phyloP scores from a whole-genome alignment of 2,797 vertebrate genomes.

The Aphelocoma californica region DNA sequence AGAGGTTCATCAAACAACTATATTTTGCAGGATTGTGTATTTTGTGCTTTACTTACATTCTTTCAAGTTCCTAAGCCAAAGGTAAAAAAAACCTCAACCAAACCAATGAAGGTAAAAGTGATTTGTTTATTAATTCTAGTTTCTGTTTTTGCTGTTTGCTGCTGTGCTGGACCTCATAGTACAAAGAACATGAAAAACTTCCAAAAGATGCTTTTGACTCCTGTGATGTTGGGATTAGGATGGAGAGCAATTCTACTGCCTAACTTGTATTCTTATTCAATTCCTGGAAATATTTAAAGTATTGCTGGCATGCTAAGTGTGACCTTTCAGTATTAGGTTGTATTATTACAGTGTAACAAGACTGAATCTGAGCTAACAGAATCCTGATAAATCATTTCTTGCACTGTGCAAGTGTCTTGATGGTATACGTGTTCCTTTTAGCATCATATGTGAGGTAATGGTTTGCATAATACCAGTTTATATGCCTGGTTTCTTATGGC shows the following conservation, averaged over 20 bases:
- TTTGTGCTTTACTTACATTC: background rate
- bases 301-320: background rate
- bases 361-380: background rate
- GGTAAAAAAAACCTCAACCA: background rate
- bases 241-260: background rate
- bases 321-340: background rate
- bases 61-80: background rate
- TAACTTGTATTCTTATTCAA: background rate
- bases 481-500: background rate
- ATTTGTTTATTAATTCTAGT: background rate
- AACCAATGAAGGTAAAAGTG: background rate
- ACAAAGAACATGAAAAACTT: background rate
- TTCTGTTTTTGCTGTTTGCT: background rate
- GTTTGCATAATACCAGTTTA: background rate
- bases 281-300: background rate
- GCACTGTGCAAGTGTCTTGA: background rate
- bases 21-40: background rate
- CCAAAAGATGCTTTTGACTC: background rate
- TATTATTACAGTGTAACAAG: background rate
- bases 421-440: background rate
- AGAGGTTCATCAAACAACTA: accelerated
- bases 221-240: background rate
- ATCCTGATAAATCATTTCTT: background rate
- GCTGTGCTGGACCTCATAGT: background rate
- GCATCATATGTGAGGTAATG: background rate